A percentile compares a stretch with the other conserved stretches of the same genome.
phyloP scores from a whole-genome alignment of 53 echinoderm and acorn worm species.

The Zoroaster sp. region DNA sequence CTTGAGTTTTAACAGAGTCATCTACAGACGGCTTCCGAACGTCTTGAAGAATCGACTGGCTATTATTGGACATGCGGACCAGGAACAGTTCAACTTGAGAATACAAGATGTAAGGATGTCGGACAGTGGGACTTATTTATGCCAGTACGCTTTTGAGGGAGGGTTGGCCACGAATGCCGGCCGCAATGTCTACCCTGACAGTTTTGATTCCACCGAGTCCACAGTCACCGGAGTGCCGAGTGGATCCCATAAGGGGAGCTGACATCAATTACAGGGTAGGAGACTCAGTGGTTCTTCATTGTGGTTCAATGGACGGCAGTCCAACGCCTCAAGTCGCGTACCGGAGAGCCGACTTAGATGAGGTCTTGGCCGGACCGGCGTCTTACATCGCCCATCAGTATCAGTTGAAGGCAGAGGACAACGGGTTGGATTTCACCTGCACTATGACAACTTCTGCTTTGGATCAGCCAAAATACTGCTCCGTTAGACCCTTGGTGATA shows the following conservation, averaged over 20 bases:
- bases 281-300: background rate
- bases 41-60: slow-evolving; percentile 4
- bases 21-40: background rate
- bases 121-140: background rate
- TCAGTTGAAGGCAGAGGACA: background rate
- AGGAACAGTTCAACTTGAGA: slow-evolving; percentile 23
- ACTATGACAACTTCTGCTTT: slow-evolving; percentile 26
- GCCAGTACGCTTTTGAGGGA: background rate
- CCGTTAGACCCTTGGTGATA: slow-evolving; percentile 31
- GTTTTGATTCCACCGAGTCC: background rate
- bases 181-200: background rate
- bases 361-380: background rate
- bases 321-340: background rate
- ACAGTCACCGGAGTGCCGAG: background rate
- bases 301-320: background rate
- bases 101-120: background rate
- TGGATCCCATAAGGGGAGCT: background rate
- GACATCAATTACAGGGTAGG: background rate
- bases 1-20: slow-evolving; percentile 18
- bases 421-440: slow-evolving; percentile 21
- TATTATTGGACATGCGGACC: background rate
- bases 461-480: background rate
- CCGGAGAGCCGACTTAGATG: background rate
- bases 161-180: background rate
- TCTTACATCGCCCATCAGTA: background rate